phyloP scores from a whole-genome alignment of 2,888 invertebrate species.

The Tetheella fluctuosa region DNA sequence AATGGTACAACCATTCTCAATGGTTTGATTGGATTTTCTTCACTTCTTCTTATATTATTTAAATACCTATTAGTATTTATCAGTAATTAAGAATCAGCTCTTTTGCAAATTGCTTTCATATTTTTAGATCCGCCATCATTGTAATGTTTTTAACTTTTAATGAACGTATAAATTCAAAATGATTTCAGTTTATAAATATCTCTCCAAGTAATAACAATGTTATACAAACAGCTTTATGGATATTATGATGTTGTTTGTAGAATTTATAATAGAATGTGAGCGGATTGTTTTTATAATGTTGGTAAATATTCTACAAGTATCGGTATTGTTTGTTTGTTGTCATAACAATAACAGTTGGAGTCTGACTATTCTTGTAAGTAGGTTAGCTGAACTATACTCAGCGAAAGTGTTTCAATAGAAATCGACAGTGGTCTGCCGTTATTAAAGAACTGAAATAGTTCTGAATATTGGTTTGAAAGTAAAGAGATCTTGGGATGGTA shows the following conservation, averaged over 20 bases:
- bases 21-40: neutral
- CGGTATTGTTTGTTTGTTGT: neutral
- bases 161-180: too few relatives aligned
- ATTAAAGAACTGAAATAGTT: neutral
- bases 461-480: neutral
- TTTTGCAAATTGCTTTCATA: too few relatives aligned
- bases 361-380: constrained; percentile 26
- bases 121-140: too few relatives aligned
- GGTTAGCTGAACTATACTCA: constrained; percentile 35
- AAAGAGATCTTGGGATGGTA: neutral
- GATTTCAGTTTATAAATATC: too few relatives aligned
- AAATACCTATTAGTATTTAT: too few relatives aligned
- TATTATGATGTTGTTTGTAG: neutral
- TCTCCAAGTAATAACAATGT: neutral
- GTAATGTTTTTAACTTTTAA: too few relatives aligned
- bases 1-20: neutral
- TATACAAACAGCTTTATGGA: neutral
- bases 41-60: too few relatives aligned
- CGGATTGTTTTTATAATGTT: constrained; percentile 1
- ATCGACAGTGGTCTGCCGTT: constrained; percentile 24
- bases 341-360: constrained; percentile 32
- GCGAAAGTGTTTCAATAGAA: constrained; percentile 44
- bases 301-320: neutral
- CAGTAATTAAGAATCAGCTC: too few relatives aligned
- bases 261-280: neutral